Conservation (phyloP, 2,113 vertebrate species). For the Phylloscopus trochilus region DNA sequence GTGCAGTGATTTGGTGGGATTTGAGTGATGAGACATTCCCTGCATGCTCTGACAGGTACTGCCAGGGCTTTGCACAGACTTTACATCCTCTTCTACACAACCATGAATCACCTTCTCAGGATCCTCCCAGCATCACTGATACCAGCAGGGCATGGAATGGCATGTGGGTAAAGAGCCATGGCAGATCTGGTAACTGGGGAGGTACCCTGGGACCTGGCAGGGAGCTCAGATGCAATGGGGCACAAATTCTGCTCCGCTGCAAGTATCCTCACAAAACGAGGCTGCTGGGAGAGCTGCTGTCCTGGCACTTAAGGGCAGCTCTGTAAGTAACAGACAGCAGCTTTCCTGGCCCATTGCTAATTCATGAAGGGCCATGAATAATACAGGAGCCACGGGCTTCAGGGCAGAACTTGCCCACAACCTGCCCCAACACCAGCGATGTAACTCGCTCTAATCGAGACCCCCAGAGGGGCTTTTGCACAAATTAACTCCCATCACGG, state of each 20-base stretch:
- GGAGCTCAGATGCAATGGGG: not conserved
- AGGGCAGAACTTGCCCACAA: conserved; percentile 36
- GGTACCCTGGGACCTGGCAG: not conserved
- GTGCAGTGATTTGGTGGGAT: not conserved
- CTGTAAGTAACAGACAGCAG: conserved; percentile 25
- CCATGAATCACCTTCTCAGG: not conserved
- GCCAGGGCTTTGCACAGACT: not conserved
- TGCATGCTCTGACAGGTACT: not conserved
- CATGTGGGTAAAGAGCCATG: fast-evolving
- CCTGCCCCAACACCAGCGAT: conserved; percentile 37
- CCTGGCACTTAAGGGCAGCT: not conserved
- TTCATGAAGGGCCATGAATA: conserved; percentile 62
- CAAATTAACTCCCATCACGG: conserved; percentile 52
- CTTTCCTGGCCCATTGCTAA: conserved; percentile 49
- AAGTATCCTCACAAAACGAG: not conserved
- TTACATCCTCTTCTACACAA: not conserved
- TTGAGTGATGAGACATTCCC: not conserved
- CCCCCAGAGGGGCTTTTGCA: conserved; percentile 32
- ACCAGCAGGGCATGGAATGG: not conserved
- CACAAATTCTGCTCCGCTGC: not conserved
- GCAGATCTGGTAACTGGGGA: not conserved
- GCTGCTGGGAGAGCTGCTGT: not conserved
- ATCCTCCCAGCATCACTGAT: not conserved
- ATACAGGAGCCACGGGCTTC: conserved; percentile 40
- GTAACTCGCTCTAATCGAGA: conserved; percentile 15